phyloP scores from a whole-genome alignment of 1,140 invertebrate species.

The Zeugodacus cucurbitae region DNA sequence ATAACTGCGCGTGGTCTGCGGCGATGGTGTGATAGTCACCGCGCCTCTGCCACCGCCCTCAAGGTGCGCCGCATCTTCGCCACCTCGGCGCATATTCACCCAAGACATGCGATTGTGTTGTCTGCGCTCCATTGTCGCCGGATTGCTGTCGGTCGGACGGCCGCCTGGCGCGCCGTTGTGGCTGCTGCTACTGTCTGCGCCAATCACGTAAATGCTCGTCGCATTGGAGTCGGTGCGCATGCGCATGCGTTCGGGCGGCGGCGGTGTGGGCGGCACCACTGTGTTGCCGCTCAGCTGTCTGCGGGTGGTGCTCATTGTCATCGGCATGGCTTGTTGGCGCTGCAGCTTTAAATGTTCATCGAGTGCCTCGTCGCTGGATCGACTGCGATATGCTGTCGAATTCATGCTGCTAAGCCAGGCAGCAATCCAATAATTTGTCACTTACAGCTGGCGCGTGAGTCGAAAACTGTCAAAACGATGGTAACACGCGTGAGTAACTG shows the following conservation, averaged over 20 bases:
- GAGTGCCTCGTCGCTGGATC: conserved; percentile 57
- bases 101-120: conserved; percentile 62
- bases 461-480: background rate
- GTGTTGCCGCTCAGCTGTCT: background rate
- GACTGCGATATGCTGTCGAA: conserved; percentile 49
- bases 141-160: conserved; percentile 16
- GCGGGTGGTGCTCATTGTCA: background rate
- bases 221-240: conserved; percentile 52
- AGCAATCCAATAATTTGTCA: background rate
- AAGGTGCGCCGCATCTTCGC: conserved; percentile 24
- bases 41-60: conserved; percentile 24
- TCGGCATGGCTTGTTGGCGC: conserved; percentile 45
- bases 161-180: background rate
- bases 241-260: conserved; percentile 52
- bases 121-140: conserved; percentile 55
- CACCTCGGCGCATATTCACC: conserved; percentile 60
- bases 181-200: conserved; percentile 41
- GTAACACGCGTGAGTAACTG: background rate
- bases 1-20: conserved; percentile 61
- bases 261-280: conserved; percentile 45
- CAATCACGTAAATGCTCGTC: conserved; percentile 59
- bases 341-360: conserved; percentile 51
- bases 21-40: conserved; percentile 55
- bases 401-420: conserved; percentile 47
- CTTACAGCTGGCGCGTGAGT: background rate